Evolutionary conservation across 2,797 vertebrate species (phyloP).

Genomic region (Dryobates pubescens): DNA sequence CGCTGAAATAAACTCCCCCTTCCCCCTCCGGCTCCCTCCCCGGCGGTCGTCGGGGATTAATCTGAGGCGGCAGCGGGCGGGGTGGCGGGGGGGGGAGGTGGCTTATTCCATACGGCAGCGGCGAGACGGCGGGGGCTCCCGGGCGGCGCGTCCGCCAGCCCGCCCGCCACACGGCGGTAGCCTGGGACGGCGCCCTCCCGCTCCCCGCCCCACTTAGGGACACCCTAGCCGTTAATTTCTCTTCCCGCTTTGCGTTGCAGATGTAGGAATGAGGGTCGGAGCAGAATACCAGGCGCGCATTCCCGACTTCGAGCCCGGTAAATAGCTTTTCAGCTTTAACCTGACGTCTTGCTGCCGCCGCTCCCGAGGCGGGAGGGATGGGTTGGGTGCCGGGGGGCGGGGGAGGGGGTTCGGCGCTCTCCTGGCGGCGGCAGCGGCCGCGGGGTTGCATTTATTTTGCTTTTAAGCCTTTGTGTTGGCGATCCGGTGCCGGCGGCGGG

Average conservation of each 20-base stretch:
- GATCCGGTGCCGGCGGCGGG: neutral
- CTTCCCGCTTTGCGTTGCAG: constrained; percentile 77
- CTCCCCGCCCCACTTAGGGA: neutral
- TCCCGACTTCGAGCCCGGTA: constrained; percentile 94
- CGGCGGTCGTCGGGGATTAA: constrained; percentile 8
- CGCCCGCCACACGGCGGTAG: constrained; percentile 38
- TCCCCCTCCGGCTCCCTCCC: neutral
- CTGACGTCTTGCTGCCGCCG: constrained; percentile 46
- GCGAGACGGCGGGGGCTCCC: constrained; percentile 11
- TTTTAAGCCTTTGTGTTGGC: constrained; percentile 44
- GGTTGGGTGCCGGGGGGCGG: neutral
- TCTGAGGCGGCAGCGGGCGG: neutral
- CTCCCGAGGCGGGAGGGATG: neutral
- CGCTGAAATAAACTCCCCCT: constrained; percentile 22
- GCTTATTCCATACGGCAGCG: constrained; percentile 30
- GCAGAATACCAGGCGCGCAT: constrained; percentile 94
- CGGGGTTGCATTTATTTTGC: neutral
- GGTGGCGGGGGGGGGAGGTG: constrained; percentile 3
- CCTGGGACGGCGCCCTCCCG: neutral
- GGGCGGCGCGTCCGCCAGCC: constrained; percentile 23
- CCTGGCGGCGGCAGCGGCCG: neutral
- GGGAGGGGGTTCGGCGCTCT: neutral
- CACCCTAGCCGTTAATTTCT: constrained; percentile 22
- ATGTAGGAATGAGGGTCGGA: constrained; percentile 98
- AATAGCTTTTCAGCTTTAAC: constrained; percentile 59